phyloP scores from a whole-genome alignment of 2,797 vertebrate genomes.

The Aratinga solstitialis region DNA sequence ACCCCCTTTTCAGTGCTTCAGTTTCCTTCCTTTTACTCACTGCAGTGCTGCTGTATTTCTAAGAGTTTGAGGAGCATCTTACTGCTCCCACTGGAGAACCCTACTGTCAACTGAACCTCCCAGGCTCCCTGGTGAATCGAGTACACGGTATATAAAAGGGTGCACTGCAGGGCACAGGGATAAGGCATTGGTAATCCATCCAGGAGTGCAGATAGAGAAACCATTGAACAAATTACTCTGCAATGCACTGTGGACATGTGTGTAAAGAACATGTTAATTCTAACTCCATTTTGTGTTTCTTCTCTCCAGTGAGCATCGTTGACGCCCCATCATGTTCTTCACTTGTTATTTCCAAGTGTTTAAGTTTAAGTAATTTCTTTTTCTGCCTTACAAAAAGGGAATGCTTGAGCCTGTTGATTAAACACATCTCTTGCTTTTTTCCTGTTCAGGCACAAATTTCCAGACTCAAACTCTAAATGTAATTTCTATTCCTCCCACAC shows the following conservation, averaged over 20 bases:
- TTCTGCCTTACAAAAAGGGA: slow-evolving; percentile 55
- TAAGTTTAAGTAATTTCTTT: slow-evolving; percentile 49
- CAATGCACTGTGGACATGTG: rapidly evolving
- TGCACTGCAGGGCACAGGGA: background rate
- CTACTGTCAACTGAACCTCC: background rate
- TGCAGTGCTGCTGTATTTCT: background rate
- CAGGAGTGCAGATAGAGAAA: background rate
- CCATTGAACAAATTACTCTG: background rate
- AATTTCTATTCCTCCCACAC: slow-evolving; percentile 66
- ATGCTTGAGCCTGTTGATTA: slow-evolving; percentile 57
- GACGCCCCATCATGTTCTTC: background rate
- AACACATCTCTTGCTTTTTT: slow-evolving; percentile 62
- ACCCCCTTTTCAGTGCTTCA: background rate
- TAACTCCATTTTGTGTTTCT: slow-evolving; percentile 36
- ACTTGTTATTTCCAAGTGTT: slow-evolving; percentile 41
- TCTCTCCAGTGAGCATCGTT: slow-evolving; percentile 6
- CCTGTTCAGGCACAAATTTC: slow-evolving; percentile 54
- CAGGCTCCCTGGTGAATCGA: background rate
- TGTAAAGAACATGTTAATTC: background rate
- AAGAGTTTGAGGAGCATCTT: background rate
- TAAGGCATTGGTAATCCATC: background rate
- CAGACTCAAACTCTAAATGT: slow-evolving; percentile 46
- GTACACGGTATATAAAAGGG: background rate
- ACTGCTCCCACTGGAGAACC: background rate
- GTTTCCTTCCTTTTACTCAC: background rate